These are phyloP conservation scores for Tyto alba DNA, from an alignment of 2,113 vertebrate species.

Conservation along the genomic window DNA sequence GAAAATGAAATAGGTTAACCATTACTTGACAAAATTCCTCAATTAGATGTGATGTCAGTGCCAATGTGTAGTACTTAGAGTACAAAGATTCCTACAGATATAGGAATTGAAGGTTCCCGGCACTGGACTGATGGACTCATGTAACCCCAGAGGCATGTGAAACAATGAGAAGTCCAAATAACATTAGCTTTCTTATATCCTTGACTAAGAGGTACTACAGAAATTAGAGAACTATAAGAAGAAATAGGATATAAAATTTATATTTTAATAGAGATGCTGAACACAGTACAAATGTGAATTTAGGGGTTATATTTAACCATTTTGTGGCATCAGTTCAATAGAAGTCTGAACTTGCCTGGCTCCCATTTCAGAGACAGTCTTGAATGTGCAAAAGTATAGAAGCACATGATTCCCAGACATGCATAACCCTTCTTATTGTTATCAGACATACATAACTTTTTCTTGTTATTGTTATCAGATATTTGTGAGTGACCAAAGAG, in stretches of 20 bases:
- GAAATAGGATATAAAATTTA: neutral
- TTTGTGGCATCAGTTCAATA: neutral
- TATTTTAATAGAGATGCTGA: neutral
- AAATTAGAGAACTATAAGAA: neutral
- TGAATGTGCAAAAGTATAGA: neutral
- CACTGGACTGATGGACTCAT: neutral
- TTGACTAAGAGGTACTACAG: neutral
- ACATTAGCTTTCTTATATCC: neutral
- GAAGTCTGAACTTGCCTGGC: neutral
- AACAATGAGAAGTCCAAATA: neutral
- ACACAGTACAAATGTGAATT: neutral
- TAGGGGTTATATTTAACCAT: neutral
- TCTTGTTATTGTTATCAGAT: neutral
- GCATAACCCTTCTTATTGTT: neutral
- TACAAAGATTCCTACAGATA: neutral
- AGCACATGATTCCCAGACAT: neutral
- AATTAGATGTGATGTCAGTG: neutral
- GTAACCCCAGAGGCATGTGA: neutral
- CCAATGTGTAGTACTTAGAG: fast-evolving
- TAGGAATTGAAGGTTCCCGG: neutral
- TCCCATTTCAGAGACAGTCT: neutral
- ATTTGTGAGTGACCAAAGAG: neutral
- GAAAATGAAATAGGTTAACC: neutral
- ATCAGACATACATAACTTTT: neutral
- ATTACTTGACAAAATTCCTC: neutral